Base-by-base conservation (phyloP, 1,140 invertebrate species). In the Leptonema lineaticorne region DNA sequence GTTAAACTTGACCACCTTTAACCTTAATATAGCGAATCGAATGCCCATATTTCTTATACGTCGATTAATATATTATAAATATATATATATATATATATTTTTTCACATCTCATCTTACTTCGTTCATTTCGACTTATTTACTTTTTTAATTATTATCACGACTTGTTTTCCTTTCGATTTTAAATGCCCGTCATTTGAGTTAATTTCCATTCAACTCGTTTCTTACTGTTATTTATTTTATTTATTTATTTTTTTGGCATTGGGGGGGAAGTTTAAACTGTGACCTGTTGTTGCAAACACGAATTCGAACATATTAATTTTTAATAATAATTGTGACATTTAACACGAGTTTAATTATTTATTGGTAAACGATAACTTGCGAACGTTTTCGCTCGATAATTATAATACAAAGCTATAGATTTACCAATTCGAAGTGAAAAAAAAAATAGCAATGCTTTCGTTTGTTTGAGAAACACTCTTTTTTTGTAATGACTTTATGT, bases 301-400 rank as follows among this genome's bases (percentile, higher is more conserved):
- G n/a, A n/a, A n/a, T n/a, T n/a, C n/a, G n/a, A n/a, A n/a, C n/a
- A 53, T 53, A 53, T 26, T 11, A 53, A 53, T 53, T 53, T 41
- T 14, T 11, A 53, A 24, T 53, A 26, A 24, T 24, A 53, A 26
- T 41, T 41, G n/a, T n/a, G n/a, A n/a, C n/a, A n/a, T 41, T 4
- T 16, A 41, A 41, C 37, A 16, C 37, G 37, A 20, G 24, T 53
- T 53, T 53, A 53, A 53, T 53, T 53, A 26, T 26, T 26, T 11
- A 14, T 53, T 53, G 24, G 50, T 22, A 53, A 53, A 53, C n/a
- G 5, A 14, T 5, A 11, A 5, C 24, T 20, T 26, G 7, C 22
- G 1, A 11, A 33, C 30, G 16, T 41, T 41, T 41, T 41, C 9
- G 16, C 37, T 41, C 37, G 37, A 41, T 41, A 41, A 41, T 41